These are phyloP conservation scores for Drosophila recens DNA, from an alignment of 2,888 invertebrate species.

Conservation along the genomic window DNA sequence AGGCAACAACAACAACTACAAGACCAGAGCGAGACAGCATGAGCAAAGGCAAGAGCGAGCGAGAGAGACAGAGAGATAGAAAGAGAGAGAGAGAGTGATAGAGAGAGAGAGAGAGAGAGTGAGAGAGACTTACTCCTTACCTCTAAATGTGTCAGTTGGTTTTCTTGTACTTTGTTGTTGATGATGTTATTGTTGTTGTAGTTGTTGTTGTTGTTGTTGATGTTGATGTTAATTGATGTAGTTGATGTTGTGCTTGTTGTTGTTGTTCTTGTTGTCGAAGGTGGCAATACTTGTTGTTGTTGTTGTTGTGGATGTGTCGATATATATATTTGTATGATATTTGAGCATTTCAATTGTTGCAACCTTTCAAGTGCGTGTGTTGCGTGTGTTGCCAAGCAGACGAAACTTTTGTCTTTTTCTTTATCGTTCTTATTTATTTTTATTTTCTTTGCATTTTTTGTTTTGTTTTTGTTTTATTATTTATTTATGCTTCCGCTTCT, in stretches of 20 bases:
- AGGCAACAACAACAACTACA: conserved; percentile 23
- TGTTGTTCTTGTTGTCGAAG: conserved; percentile 38
- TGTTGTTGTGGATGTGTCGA: conserved; percentile 37
- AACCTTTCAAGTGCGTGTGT: conserved; percentile 52
- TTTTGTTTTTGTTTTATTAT: conserved; percentile 21
- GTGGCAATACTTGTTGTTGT: conserved; percentile 31
- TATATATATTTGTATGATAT: conserved; percentile 38
- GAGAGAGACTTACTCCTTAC: conserved; percentile 60
- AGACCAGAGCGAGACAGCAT: conserved; percentile 35
- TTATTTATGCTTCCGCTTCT: conserved; percentile 24
- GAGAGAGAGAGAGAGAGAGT: conserved; percentile 33
- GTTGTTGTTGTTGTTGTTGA: conserved; percentile 37
- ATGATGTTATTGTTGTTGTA: conserved; percentile 39
- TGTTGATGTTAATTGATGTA: conserved; percentile 38
- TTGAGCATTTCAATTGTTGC: conserved; percentile 49
- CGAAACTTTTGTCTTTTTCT: conserved; percentile 30
- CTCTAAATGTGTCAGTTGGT: conserved; percentile 64
- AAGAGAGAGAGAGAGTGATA: conserved; percentile 25
- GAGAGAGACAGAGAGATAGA: conserved; percentile 19
- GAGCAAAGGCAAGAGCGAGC: conserved; percentile 21
- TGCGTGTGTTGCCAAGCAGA: conserved; percentile 61
- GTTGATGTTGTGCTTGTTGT: conserved; percentile 39
- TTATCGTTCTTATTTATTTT: conserved; percentile 4
- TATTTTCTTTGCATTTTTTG: conserved; percentile 13
- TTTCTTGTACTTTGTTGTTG: conserved; percentile 43